A percentile compares a stretch with the other conserved stretches of the same genome.
Evolutionary conservation across 2,113 vertebrate genomes (phyloP).

Genomic region (Ploceus nigricollis): DNA sequence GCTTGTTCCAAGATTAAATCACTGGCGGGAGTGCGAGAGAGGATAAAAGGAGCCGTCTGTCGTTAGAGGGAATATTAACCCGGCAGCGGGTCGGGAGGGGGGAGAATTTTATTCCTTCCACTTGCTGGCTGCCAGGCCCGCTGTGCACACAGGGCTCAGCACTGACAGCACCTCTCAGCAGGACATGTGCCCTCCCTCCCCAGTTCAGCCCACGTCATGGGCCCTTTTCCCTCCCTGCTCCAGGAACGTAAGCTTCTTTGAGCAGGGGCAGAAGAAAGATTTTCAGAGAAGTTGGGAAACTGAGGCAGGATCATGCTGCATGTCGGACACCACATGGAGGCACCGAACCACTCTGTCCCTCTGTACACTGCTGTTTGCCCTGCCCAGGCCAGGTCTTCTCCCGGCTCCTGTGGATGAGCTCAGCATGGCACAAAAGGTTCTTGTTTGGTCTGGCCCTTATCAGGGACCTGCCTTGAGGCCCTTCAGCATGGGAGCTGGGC

Average conservation of each 20-base stretch:
- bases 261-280: not conserved
- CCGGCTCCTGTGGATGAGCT: not conserved
- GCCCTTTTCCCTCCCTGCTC: not conserved
- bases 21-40: conserved; percentile 29
- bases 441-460: conserved; percentile 70
- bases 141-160: not conserved
- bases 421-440: conserved; percentile 21
- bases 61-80: conserved; percentile 67
- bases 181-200: not conserved
- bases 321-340: not conserved
- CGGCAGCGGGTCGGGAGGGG: not conserved
- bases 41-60: conserved; percentile 70
- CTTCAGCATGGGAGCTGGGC: not conserved
- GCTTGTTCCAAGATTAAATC: conserved; percentile 69
- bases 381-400: not conserved
- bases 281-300: not conserved
- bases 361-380: not conserved
- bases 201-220: accelerated
- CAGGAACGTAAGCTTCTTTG: not conserved
- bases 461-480: conserved; percentile 10
- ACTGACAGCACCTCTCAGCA: conserved; percentile 46
- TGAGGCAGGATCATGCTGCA: accelerated
- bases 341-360: not conserved
- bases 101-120: conserved; percentile 13
- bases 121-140: not conserved